Percentiles rank a stretch among this genome's conserved stretches.
These are phyloP conservation scores for Neelides folsomi DNA, from an alignment of 2,888 invertebrate genomes.

Conservation along the genomic window DNA sequence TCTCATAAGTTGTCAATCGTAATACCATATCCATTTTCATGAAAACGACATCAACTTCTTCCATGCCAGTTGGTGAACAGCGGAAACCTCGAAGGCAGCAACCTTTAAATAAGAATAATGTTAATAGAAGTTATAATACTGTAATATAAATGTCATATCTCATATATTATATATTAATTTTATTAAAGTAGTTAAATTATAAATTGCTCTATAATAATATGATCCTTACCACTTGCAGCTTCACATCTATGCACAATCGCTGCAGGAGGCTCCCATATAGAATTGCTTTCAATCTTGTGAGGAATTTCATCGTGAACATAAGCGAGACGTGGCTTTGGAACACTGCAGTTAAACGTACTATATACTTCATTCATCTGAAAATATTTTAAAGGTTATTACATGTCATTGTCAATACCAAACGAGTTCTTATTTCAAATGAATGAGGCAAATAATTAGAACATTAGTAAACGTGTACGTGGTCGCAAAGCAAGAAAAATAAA, in stretches of 20 bases:
- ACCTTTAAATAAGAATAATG: slow-evolving; percentile 9
- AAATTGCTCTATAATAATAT: background rate
- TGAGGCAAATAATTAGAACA: no score
- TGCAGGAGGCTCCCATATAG: slow-evolving; percentile 7
- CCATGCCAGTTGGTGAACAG: slow-evolving; percentile 1
- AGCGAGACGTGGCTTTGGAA: slow-evolving; percentile 17
- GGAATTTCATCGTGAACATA: slow-evolving; percentile 14
- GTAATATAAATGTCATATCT: no score
- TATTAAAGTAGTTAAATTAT: no score
- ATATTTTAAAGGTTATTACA: slow-evolving; percentile 1
- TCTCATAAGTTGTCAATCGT: background rate
- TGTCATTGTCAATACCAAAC: no score
- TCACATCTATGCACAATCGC: slow-evolving; percentile 17
- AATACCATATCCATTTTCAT: background rate
- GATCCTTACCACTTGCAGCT: slow-evolving; percentile 10
- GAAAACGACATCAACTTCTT: slow-evolving; percentile 10
- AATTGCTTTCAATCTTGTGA: background rate
- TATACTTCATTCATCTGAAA: slow-evolving; percentile 1
- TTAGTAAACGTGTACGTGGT: no score
- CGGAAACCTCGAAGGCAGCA: background rate
- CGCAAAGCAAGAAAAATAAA: no score
- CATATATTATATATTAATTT: no score
- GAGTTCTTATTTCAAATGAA: no score
- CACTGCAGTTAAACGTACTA: slow-evolving; percentile 4
- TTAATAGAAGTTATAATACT: no score